phyloP scores from a whole-genome alignment of 2,888 invertebrate genomes.

The Tenthredo notha region DNA sequence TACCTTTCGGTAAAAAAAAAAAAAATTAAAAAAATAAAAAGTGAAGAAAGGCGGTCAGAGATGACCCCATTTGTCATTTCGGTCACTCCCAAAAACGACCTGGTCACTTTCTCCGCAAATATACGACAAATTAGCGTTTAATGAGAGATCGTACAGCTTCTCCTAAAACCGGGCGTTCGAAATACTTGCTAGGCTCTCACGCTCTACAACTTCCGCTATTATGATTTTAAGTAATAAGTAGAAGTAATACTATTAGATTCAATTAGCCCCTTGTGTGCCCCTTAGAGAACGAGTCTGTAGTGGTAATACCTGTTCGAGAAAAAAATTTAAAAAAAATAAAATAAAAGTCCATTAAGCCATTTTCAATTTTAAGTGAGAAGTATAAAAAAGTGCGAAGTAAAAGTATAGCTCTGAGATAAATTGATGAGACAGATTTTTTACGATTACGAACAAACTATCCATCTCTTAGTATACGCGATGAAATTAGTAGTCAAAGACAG shows the following conservation, averaged over 20 bases:
- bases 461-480: not conserved
- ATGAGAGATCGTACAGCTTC: slow-evolving; percentile 29
- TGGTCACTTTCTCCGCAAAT: slow-evolving; percentile 50
- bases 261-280: slow-evolving; percentile 21
- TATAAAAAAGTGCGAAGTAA: not conserved
- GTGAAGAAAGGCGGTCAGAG: slow-evolving; percentile 5
- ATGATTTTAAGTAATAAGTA: slow-evolving; percentile 7
- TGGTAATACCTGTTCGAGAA: not conserved
- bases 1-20: not conserved
- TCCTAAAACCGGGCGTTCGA: slow-evolving; percentile 1
- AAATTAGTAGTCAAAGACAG: slow-evolving; percentile 41
- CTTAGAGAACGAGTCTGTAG: not conserved
- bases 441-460: slow-evolving; percentile 20
- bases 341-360: slow-evolving; percentile 19
- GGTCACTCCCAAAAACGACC: slow-evolving; percentile 21
- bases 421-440: not conserved
- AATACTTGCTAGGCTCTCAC: slow-evolving; percentile 15
- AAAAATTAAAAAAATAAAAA: not conserved
- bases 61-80: slow-evolving; percentile 39
- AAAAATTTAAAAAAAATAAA: slow-evolving; percentile 11
- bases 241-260: slow-evolving; percentile 3
- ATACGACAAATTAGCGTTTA: slow-evolving; percentile 47
- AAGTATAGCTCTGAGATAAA: slow-evolving; percentile 6
- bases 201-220: slow-evolving; percentile 23
- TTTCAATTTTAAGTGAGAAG: slow-evolving; percentile 17